phyloP scores from a whole-genome alignment of 1,140 invertebrate genomes.

The Ceratosolen fusciceps region DNA sequence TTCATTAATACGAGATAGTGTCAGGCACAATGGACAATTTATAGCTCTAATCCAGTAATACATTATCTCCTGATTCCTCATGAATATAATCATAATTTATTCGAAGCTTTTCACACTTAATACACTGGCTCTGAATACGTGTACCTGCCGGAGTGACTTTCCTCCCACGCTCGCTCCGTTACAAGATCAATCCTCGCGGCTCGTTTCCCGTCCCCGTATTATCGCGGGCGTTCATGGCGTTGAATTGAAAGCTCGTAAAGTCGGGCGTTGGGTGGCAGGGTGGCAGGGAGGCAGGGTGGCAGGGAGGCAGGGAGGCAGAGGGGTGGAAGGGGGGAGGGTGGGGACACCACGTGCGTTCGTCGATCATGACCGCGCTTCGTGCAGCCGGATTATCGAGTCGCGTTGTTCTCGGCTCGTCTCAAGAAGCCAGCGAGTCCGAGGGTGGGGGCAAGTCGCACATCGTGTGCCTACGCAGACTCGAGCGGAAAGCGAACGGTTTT shows the following conservation, averaged over 20 bases:
- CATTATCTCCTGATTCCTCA: neutral
- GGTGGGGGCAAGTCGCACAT: no score
- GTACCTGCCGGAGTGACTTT: no score
- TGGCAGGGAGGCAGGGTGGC: neutral
- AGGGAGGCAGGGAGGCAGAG: neutral
- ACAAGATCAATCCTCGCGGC: neutral
- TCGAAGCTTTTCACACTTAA: neutral
- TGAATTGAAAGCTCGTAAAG: neutral
- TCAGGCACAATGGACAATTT: neutral
- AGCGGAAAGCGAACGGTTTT: constrained; percentile 41
- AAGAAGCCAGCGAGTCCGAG: no score
- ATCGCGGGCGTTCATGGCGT: neutral
- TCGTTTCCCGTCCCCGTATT: neutral
- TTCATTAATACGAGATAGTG: neutral
- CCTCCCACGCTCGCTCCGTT: neutral
- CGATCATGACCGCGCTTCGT: neutral
- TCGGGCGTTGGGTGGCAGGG: neutral
- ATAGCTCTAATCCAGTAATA: neutral
- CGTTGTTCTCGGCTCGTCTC: neutral
- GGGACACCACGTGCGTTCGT: neutral
- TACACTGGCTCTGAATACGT: neutral
- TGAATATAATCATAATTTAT: constrained; percentile 3
- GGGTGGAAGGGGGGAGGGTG: no score
- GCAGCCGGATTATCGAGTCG: neutral
- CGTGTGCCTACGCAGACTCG: no score